Evolutionary conservation across 2,113 vertebrate species (phyloP).

Genomic region (Rynchops niger): DNA sequence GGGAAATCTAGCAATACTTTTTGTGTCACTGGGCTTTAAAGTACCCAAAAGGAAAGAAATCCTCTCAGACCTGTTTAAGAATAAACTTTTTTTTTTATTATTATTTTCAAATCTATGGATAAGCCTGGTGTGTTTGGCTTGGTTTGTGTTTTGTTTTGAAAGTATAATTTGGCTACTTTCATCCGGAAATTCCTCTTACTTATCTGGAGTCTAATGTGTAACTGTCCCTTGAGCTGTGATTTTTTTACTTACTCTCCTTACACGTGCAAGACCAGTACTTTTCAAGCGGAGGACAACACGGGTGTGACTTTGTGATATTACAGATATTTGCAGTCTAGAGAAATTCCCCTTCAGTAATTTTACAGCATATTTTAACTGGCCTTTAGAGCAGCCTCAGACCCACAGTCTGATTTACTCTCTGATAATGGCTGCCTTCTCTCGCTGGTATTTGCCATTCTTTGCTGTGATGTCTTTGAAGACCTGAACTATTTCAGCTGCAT

Average conservation of each 20-base stretch:
- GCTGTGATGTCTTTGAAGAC: background rate
- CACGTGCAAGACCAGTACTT: background rate
- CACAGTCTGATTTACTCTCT: background rate
- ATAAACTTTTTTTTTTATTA: background rate
- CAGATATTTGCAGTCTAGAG: background rate
- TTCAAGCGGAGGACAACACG: background rate
- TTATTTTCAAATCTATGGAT: background rate
- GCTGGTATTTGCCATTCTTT: background rate
- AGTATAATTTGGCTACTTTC: background rate
- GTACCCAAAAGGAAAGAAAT: background rate
- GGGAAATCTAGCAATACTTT: background rate
- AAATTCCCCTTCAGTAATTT: background rate
- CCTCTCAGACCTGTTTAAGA: background rate
- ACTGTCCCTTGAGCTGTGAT: background rate
- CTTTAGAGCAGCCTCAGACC: background rate
- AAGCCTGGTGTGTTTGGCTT: background rate
- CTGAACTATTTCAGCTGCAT: background rate
- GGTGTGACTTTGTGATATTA: background rate
- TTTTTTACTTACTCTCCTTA: background rate
- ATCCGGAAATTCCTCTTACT: background rate
- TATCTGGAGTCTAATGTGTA: background rate
- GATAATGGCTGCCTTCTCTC: background rate
- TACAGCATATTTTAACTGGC: background rate
- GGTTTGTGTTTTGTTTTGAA: background rate
- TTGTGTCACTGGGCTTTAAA: background rate